A percentile compares a stretch with the other conserved stretches of the same genome.
phyloP scores from a whole-genome alignment of 2,888 invertebrate species.

The Parelbella ahira region DNA sequence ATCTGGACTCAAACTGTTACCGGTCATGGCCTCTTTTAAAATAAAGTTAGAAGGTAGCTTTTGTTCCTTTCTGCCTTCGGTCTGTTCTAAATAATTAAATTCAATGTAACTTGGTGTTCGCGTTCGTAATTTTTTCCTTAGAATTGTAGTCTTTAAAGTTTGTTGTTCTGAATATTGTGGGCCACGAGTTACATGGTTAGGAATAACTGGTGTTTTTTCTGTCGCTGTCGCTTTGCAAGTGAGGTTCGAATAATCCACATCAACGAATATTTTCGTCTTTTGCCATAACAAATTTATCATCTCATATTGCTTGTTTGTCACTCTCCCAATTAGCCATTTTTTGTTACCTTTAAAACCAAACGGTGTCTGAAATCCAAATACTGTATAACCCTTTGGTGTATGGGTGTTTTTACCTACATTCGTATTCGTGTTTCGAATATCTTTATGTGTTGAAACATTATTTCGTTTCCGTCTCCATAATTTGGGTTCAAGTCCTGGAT shows the following conservation, averaged over 20 bases:
- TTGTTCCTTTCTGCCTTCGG: conserved; percentile 32
- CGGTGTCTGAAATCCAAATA: no score
- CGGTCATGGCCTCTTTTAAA: conserved; percentile 1
- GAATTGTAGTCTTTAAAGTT: neutral
- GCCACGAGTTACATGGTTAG: neutral
- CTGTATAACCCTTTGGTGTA: no score
- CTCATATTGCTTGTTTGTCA: conserved; percentile 54
- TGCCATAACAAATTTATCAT: conserved; percentile 58
- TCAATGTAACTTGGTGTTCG: conserved; percentile 61
- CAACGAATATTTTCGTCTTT: conserved; percentile 49
- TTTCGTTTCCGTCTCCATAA: no score
- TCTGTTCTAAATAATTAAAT: conserved; percentile 63
- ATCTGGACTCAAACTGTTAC: neutral
- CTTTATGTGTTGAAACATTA: no score
- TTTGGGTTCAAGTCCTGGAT: neutral
- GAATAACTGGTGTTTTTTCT: neutral
- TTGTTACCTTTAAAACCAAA: conserved; percentile 25
- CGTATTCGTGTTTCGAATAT: no score
- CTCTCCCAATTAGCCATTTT: conserved; percentile 48
- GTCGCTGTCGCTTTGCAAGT: conserved; percentile 27
- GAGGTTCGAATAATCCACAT: conserved; percentile 31
- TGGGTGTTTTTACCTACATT: no score
- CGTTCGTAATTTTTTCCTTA: conserved; percentile 23
- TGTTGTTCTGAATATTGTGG: neutral
- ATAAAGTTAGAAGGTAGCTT: conserved; percentile 10